Evolutionary conservation across 2,113 vertebrate genomes (phyloP).

Genomic region (Phocoena phocoena): DNA sequence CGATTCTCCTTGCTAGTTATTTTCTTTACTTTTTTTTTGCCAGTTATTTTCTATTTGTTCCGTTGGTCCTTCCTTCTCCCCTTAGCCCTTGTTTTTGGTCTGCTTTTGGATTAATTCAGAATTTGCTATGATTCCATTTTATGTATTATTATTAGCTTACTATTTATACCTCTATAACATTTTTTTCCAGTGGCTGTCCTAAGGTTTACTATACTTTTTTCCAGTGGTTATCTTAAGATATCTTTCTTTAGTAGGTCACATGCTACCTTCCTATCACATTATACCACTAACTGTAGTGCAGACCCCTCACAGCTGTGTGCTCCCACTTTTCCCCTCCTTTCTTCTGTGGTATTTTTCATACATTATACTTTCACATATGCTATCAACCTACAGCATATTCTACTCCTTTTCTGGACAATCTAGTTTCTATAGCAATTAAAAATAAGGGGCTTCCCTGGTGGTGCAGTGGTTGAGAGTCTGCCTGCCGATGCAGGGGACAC

Average conservation of each 20-base stretch:
- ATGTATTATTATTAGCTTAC: background rate
- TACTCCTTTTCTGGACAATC: background rate
- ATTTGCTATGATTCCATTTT: background rate
- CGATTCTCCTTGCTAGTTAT: background rate
- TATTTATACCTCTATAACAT: background rate
- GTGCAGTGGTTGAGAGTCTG: too few species aligned
- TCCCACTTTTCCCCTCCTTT: background rate
- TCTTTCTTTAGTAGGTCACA: background rate
- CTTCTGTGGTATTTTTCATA: background rate
- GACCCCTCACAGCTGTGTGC: fast-evolving
- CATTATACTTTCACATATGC: background rate
- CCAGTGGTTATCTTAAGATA: fast-evolving
- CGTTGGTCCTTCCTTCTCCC: background rate
- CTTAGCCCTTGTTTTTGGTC: background rate
- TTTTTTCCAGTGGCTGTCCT: background rate
- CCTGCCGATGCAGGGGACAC: too few species aligned
- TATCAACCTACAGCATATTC: background rate
- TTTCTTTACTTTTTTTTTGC: background rate
- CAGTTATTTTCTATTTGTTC: background rate
- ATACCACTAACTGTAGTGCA: fast-evolving
- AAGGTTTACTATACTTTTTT: background rate
- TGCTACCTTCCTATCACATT: background rate
- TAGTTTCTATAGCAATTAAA: background rate
- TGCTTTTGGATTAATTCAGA: background rate
- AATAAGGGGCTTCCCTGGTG: background rate